Evolutionary conservation across 2,797 vertebrate species (phyloP).

Genomic region (Kryptolebias ocellatus): DNA sequence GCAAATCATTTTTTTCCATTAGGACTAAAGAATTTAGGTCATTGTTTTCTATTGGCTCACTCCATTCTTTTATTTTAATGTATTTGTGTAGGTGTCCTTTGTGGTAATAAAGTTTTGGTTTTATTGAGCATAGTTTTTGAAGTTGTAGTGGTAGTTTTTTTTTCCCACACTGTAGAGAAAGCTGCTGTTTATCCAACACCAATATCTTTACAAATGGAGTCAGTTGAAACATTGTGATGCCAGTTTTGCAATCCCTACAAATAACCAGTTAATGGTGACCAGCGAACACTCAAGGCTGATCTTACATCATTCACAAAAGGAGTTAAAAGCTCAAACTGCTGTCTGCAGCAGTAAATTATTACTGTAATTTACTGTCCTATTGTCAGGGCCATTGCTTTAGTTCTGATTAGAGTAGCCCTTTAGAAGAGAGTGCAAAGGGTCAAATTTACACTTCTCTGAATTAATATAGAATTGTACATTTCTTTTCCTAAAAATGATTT

Average conservation of each 20-base stretch:
- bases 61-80: slow-evolving; percentile 46
- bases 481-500: slow-evolving; percentile 11
- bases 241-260: not conserved
- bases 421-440: not conserved
- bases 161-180: not conserved
- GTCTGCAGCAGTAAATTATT: slow-evolving; percentile 20
- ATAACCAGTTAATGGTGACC: slow-evolving; percentile 4
- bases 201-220: slow-evolving; percentile 10
- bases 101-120: slow-evolving; percentile 35
- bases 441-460: not conserved
- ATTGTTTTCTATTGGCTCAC: slow-evolving; percentile 57
- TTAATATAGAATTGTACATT: not conserved
- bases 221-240: not conserved
- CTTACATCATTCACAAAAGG: slow-evolving; percentile 4
- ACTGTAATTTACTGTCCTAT: not conserved
- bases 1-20: slow-evolving; percentile 62
- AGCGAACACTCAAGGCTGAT: not conserved
- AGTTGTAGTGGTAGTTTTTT: slow-evolving; percentile 7
- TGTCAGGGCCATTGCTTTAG: slow-evolving; percentile 1
- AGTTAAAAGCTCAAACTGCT: slow-evolving; percentile 25
- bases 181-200: not conserved
- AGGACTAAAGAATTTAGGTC: slow-evolving; percentile 65
- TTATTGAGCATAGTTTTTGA: slow-evolving; percentile 42
- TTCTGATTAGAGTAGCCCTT: slow-evolving; percentile 4
- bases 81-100: slow-evolving; percentile 48